Evolutionary conservation across 2,888 invertebrate species (phyloP).

Genomic region (Lissocephala sabroskyi): DNA sequence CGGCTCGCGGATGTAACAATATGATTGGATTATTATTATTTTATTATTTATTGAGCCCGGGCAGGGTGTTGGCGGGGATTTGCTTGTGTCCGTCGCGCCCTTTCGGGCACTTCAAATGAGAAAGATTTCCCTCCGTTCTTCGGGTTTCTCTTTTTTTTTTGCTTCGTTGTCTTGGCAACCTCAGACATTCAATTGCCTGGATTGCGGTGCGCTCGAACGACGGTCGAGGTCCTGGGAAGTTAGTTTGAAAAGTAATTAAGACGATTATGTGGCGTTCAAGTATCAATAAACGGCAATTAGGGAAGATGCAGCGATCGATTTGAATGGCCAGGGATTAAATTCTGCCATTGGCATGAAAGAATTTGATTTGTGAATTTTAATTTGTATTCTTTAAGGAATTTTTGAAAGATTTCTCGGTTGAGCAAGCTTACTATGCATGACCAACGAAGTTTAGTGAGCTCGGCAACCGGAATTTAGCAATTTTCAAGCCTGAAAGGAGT

Average conservation of each 20-base stretch:
- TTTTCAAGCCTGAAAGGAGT: conserved; percentile 17
- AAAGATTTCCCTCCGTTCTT: conserved; percentile 3
- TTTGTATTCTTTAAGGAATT: conserved; percentile 15
- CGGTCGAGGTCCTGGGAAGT: conserved; percentile 36
- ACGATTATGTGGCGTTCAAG: conserved; percentile 61
- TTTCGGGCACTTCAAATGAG: conserved; percentile 5
- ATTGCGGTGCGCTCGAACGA: conserved; percentile 25
- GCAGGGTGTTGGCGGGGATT: conserved; percentile 11
- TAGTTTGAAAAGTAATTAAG: conserved; percentile 60
- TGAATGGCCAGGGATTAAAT: conserved; percentile 9
- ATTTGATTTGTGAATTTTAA: conserved; percentile 18
- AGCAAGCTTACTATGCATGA: too few relatives aligned
- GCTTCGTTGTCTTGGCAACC: conserved; percentile 38
- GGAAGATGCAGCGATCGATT: too few relatives aligned
- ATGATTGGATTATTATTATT: conserved; percentile 71
- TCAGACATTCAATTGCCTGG: conserved; percentile 52
- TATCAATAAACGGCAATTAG: conserved; percentile 59
- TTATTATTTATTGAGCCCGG: conserved; percentile 66
- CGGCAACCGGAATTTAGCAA: conserved; percentile 5
- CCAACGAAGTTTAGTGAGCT: too few relatives aligned
- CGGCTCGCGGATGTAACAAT: conserved; percentile 58
- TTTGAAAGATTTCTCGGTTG: too few relatives aligned
- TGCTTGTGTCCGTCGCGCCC: background rate
- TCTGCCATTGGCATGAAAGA: conserved; percentile 25
- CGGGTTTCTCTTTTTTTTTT: background rate